A percentile compares a stretch with the other conserved stretches of the same genome.
phyloP scores from a whole-genome alignment of 2,888 invertebrate genomes.

The Lingula anatina region DNA sequence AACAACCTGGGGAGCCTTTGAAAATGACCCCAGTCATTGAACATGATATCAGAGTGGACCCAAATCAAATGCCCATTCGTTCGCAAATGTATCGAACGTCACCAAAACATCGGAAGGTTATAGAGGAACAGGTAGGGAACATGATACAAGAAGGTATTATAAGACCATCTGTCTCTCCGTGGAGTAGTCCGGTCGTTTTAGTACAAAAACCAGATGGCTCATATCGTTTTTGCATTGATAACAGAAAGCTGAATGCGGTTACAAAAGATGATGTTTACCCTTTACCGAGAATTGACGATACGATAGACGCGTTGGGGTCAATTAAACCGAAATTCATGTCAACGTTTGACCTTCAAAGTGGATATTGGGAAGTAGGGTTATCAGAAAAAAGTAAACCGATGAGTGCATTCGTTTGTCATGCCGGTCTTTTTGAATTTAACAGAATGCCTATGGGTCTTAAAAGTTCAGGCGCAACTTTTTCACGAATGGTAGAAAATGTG shows the following conservation, averaged over 20 bases:
- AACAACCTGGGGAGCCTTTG: too few relatives aligned
- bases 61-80: too few relatives aligned
- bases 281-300: slow-evolving; percentile 1
- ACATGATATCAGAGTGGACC: too few relatives aligned
- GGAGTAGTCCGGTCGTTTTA: too few relatives aligned
- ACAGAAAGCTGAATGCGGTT: neutral
- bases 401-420: slow-evolving; percentile 3
- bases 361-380: slow-evolving; percentile 1
- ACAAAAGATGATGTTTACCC: neutral
- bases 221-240: too few relatives aligned
- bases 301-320: slow-evolving; percentile 2
- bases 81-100: too few relatives aligned
- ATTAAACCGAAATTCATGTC: neutral
- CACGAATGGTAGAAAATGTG: slow-evolving; percentile 3
- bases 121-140: too few relatives aligned
- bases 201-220: too few relatives aligned
- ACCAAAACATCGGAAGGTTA: too few relatives aligned
- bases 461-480: slow-evolving; percentile 4
- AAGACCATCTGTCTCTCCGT: too few relatives aligned
- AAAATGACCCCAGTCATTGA: too few relatives aligned
- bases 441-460: slow-evolving; percentile 7
- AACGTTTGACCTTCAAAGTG: neutral
- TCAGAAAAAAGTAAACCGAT: neutral
- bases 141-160: too few relatives aligned
- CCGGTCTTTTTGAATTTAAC: slow-evolving; percentile 3